These are phyloP conservation scores for Chelonus formosanus DNA, from an alignment of 2,888 invertebrate species.

Conservation along the genomic window DNA sequence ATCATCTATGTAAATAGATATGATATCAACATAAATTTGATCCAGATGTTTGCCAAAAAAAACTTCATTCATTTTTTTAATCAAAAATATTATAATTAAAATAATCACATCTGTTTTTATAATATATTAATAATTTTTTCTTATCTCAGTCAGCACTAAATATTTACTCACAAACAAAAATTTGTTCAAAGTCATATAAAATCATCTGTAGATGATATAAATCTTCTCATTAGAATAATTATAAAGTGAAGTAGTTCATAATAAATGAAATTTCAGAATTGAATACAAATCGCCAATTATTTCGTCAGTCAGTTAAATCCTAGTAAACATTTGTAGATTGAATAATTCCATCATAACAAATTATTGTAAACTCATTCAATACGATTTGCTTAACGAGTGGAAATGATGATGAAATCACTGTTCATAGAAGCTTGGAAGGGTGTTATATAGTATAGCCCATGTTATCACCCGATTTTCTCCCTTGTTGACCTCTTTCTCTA, in stretches of 20 bases:
- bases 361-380: slow-evolving; percentile 45
- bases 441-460: slow-evolving; percentile 1
- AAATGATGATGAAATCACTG: slow-evolving; percentile 29
- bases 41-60: too few relatives aligned
- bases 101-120: too few relatives aligned
- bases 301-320: slow-evolving; percentile 1
- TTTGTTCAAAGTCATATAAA: too few relatives aligned
- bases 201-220: too few relatives aligned
- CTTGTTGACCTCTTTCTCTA: slow-evolving; percentile 20
- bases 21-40: too few relatives aligned
- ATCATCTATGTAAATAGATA: too few relatives aligned
- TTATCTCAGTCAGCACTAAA: too few relatives aligned
- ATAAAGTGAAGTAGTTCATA: background rate
- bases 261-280: background rate
- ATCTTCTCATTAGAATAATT: background rate
- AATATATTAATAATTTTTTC: too few relatives aligned
- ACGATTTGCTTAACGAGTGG: slow-evolving; percentile 36
- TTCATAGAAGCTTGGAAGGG: background rate
- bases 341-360: slow-evolving; percentile 46
- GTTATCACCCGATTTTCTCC: background rate
- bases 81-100: too few relatives aligned
- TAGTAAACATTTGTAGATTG: slow-evolving; percentile 22
- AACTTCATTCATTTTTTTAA: too few relatives aligned
- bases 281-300: slow-evolving; percentile 7
- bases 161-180: too few relatives aligned